Conservation (phyloP, 2,888 invertebrate genomes). For the Erebia epiphron region DNA sequence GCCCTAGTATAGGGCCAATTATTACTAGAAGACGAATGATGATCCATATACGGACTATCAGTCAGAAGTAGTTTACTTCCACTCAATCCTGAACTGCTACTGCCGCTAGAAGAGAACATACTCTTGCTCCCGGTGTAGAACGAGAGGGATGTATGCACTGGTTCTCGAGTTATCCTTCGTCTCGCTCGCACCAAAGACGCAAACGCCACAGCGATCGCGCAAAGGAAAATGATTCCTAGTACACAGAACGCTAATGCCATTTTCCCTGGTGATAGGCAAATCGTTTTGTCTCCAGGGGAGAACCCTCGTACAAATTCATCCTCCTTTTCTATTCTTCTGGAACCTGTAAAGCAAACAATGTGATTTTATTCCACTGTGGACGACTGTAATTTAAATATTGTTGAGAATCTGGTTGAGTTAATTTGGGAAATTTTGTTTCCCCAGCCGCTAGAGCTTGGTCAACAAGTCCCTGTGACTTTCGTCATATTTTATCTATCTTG, state of each 20-base stretch:
- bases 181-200: constrained; percentile 85
- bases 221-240: constrained; percentile 87
- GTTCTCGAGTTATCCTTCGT: constrained; percentile 74
- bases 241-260: constrained; percentile 89
- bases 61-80: constrained; percentile 84
- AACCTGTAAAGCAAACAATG: constrained; percentile 55
- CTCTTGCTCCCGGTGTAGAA: constrained; percentile 84
- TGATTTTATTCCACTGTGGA: background rate
- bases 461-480: background rate
- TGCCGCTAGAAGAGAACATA: constrained; percentile 83
- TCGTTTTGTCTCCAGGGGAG: constrained; percentile 84
- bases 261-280: constrained; percentile 90
- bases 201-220: constrained; percentile 87
- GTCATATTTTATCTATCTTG: too few species aligned
- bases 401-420: too few species aligned
- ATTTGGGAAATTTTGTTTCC: too few species aligned
- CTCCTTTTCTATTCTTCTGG: constrained; percentile 71
- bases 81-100: constrained; percentile 83
- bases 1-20: constrained; percentile 81
- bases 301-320: constrained; percentile 70
- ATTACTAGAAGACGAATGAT: constrained; percentile 79
- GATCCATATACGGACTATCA: constrained; percentile 84
- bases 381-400: background rate
- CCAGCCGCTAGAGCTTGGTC: too few species aligned
- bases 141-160: constrained; percentile 77